phyloP scores from a whole-genome alignment of 2,797 vertebrate genomes.

The Aselliscus stoliczkanus region DNA sequence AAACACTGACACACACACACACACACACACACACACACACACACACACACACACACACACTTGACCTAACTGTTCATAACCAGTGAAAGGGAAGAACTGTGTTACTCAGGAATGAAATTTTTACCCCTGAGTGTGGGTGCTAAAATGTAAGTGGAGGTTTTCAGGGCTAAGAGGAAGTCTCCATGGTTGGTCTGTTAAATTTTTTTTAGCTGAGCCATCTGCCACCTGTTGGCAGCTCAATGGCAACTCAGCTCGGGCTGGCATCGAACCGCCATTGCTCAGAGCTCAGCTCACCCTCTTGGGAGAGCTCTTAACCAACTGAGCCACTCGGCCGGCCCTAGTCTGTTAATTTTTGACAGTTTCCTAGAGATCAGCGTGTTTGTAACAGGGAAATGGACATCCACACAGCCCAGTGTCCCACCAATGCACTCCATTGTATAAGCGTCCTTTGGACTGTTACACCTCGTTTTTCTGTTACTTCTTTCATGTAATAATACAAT shows the following conservation, averaged over 20 bases:
- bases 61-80: not conserved
- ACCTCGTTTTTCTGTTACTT: not conserved
- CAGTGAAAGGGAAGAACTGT: not conserved
- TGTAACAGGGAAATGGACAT: not conserved
- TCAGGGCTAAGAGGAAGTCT: not conserved
- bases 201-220: no score
- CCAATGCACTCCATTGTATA: not conserved
- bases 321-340: no score
- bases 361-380: not conserved
- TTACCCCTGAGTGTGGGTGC: not conserved
- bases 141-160: not conserved
- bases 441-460: not conserved
- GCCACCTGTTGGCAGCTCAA: no score
- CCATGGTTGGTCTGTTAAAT: not conserved
- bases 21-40: no score
- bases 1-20: not conserved
- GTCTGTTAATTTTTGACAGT: not conserved
- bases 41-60: no score
- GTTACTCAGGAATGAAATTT: not conserved
- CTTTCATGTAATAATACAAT: not conserved
- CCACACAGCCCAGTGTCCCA: not conserved
- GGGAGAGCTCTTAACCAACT: no score
- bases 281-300: no score
- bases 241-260: no score
- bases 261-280: no score